phyloP scores from a whole-genome alignment of 2,113 vertebrate genomes.

The Ptyas mucosa region DNA sequence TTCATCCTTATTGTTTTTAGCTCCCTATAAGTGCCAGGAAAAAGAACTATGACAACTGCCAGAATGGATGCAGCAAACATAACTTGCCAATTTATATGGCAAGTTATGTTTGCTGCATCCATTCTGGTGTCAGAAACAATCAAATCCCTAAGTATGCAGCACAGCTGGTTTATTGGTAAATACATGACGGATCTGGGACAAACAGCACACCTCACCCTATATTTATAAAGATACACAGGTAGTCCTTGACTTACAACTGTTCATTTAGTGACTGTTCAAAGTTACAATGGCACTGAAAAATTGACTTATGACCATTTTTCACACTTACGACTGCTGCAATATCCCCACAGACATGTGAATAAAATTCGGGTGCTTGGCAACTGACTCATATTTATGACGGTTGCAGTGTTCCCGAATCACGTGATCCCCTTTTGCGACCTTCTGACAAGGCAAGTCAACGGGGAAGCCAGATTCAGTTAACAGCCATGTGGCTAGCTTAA shows the following conservation, averaged over 20 bases:
- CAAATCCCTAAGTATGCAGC: not conserved
- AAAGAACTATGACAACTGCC: not conserved
- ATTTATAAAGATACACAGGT: not conserved
- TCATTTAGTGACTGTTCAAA: not conserved
- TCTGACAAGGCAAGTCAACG: not conserved
- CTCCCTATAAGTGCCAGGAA: not conserved
- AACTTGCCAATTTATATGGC: no score
- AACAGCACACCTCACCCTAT: no score
- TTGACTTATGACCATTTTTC: not conserved
- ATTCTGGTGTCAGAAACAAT: not conserved
- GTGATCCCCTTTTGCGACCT: not conserved
- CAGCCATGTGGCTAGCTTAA: not conserved
- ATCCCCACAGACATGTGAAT: not conserved
- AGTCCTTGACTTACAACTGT: not conserved
- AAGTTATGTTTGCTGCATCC: not conserved
- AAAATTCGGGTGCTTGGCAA: not conserved
- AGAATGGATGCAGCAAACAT: no score
- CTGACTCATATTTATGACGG: not conserved
- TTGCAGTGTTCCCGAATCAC: not conserved
- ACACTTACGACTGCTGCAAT: not conserved
- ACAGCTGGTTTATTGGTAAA: not conserved
- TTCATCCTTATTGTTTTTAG: not conserved
- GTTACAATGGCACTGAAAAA: not conserved
- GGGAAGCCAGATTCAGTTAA: not conserved
- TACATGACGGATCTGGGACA: not conserved